phyloP scores from a whole-genome alignment of 2,113 vertebrate genomes.

The Antechinus flavipes region DNA sequence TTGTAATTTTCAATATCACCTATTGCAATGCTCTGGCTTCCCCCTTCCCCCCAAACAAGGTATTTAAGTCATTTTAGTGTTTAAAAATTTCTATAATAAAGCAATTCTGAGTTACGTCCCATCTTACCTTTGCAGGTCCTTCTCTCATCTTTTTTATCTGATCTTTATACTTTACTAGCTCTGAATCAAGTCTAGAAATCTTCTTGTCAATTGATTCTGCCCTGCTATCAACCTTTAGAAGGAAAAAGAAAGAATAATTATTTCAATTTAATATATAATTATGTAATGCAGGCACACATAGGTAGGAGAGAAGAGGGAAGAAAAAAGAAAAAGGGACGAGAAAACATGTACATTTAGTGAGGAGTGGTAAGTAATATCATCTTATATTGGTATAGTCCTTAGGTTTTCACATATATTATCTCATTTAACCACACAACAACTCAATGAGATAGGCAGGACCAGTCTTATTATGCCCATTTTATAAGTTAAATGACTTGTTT shows the following conservation, averaged over 20 bases:
- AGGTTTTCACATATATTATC: background rate
- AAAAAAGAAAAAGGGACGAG: background rate
- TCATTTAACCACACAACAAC: background rate
- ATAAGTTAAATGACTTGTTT: background rate
- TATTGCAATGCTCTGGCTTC: background rate
- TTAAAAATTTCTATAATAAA: constrained; percentile 41
- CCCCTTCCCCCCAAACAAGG: background rate
- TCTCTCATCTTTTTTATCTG: constrained; percentile 99
- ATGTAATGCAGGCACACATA: constrained; percentile 31
- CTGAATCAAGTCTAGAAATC: constrained; percentile 93
- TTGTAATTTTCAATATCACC: background rate
- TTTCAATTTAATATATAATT: background rate
- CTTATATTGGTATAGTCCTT: background rate
- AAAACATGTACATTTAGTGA: background rate
- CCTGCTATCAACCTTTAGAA: constrained; percentile 93
- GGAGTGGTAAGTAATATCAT: background rate
- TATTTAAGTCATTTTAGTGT: background rate
- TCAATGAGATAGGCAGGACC: background rate
- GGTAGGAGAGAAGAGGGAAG: background rate
- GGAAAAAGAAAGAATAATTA: constrained; percentile 33
- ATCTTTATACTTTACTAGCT: constrained; percentile 97
- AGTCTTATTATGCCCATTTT: background rate
- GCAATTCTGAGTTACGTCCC: constrained; percentile 25
- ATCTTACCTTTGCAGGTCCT: constrained; percentile 95
- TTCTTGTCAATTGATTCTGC: constrained; percentile 98